These are phyloP conservation scores for Caenorhabditis afra DNA, from an alignment of 2,888 invertebrate genomes.

Conservation along the genomic window DNA sequence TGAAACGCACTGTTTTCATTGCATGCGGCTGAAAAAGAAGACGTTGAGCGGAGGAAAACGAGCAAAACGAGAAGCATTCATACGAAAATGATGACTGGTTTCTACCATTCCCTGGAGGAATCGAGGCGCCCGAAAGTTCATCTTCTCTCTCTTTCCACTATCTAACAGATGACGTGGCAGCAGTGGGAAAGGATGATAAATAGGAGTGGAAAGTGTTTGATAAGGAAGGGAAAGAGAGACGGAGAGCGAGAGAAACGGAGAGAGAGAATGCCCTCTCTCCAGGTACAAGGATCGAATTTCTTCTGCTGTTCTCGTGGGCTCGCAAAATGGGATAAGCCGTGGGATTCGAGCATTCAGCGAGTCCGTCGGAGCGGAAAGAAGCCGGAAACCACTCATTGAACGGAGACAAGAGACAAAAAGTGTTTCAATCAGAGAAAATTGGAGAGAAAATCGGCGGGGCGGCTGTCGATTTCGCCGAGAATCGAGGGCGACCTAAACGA, in stretches of 20 bases:
- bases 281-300: constrained; percentile 42
- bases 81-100: constrained; percentile 13
- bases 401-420: constrained; percentile 17
- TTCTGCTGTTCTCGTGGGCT: constrained; percentile 7
- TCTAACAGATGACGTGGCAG: constrained; percentile 26
- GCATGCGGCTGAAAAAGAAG: constrained; percentile 45
- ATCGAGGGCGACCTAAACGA: constrained; percentile 40
- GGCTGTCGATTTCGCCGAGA: constrained; percentile 32
- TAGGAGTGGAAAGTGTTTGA: constrained; percentile 28
- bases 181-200: constrained; percentile 23
- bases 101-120: constrained; percentile 17
- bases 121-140: constrained; percentile 17
- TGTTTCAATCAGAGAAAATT: constrained; percentile 40
- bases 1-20: constrained; percentile 69
- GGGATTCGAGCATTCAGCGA: constrained; percentile 19
- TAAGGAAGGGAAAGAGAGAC: constrained; percentile 26
- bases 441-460: constrained; percentile 33
- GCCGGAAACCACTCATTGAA: constrained; percentile 31
- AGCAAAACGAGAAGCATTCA: neutral
- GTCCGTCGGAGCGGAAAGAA: constrained; percentile 40
- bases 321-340: constrained; percentile 25
- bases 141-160: constrained; percentile 7
- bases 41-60: neutral
- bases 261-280: constrained; percentile 26
- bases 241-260: constrained; percentile 4